Base-by-base conservation (phyloP, 2,113 vertebrate genomes). In the Seriola rivoliana region DNA sequence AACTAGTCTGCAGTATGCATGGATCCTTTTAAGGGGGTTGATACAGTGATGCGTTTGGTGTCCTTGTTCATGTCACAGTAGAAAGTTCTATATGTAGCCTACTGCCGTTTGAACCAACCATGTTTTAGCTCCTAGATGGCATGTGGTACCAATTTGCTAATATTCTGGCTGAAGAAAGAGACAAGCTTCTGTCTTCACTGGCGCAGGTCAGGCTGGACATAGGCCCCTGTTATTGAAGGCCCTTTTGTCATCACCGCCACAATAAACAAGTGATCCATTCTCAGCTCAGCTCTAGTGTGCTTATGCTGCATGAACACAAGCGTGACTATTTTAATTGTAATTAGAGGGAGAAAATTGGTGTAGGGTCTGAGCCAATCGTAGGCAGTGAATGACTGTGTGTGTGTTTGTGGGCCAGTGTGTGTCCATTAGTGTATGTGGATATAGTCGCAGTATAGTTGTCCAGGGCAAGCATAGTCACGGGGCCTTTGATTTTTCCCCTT, bases 321-420 rank as follows among this genome's bases (percentile, higher is more conserved):
- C 88, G 72, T 80, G 89, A 92, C 81, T 71, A 88, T 92, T 91
- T 93, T 91, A 92, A 94, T 92, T 93, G 85, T 92, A 93, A 93
- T 94, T 93, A 90, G 91, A 75, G 80, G 48, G 70, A 69, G 86
- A 17, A 76, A 88, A 88, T 87, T 78, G 66, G 72, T 85, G 68
- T 72, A 80, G 64, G 78, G 66, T 68, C 78, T 50, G 80, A 89
- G 82, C 80, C n/a, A 89, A 80, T 82, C 72, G 54, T 36, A 75
- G 70, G 48, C 75, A 62, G 38, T 19, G 57, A 79, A 71, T 80
- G 38, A 3, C 4, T 63, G 16, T 71, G 68, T 75, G 71, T 60
- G 73, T 84, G 59, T 69, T 16, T 65, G 44, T 60, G 57, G 5
- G 50, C 21, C 7, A 54, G 72, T 84, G 58, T 64, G 19, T 69